Conservation (phyloP, 2,888 invertebrate species). For the Vannuccia rotundouncinata region DNA sequence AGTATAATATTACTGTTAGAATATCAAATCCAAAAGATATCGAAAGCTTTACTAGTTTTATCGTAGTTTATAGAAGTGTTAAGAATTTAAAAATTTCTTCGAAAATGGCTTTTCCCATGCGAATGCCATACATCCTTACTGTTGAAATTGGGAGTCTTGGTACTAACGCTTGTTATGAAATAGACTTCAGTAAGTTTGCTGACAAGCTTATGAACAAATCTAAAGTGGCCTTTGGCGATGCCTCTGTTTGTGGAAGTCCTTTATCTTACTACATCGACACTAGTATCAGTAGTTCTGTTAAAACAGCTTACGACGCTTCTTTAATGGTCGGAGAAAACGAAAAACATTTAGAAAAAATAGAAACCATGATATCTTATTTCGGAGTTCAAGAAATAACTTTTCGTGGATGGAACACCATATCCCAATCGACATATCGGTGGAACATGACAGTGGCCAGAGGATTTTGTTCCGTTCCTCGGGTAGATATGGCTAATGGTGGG, state of each 20-base stretch:
- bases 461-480: background rate
- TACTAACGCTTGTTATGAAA: background rate
- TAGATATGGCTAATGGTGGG: background rate
- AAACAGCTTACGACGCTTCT: background rate
- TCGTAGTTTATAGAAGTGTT: background rate
- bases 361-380: background rate
- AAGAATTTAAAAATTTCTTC: background rate
- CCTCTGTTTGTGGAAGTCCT: background rate
- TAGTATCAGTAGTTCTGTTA: background rate
- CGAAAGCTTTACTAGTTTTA: background rate
- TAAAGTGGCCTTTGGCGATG: background rate
- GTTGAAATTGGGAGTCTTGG: background rate
- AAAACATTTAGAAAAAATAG: background rate
- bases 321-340: background rate
- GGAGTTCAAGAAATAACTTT: background rate
- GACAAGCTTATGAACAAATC: background rate
- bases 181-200: background rate
- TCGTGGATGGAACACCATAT: background rate
- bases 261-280: background rate
- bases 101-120: background rate
- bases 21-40: background rate
- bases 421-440: background rate
- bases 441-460: constrained; percentile 5
- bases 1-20: background rate
- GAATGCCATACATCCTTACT: background rate